Base-by-base conservation (phyloP, 2,888 invertebrate species). In the Sylvicola cinctus region DNA sequence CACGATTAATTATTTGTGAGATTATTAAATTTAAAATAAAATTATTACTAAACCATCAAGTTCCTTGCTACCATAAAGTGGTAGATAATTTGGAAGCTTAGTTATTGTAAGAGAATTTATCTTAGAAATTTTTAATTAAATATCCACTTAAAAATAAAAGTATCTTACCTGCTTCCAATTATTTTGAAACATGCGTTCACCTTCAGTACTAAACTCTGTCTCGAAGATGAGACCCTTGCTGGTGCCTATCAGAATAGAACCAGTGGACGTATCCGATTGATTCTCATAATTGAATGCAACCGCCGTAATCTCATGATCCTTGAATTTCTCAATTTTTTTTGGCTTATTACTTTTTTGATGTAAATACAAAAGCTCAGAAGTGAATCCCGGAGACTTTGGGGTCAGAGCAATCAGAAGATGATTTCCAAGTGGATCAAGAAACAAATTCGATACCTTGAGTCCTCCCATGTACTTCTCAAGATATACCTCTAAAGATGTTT, bases 221-320 rank as follows among this genome's bases (percentile, higher is more conserved):
- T 93, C 93, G 55, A 90, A 74, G 40, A 93, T 79, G 30, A 84
- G 62, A 1, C 93, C 93, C 50, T 78, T 81, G 1, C 81, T 81
- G 0, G 90, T 91, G 5, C 91, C 93, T 30, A 93, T 51, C 28
- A 95, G 60, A 45, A 95, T 87, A 0, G 83, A 72, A 2, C 84
- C 84, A 0, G 90, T 85, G 1, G 73, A 66, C 2, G 51, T 56
- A 38, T 74, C 73, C 0, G 70, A 74, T 2, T 65, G 68, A 43
- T 79, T 76, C 37, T 68, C 66, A 43, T 68, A 68, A 54, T 84
- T 90, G 80, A 91, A 95, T 2, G 77, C 91, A 0, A 95, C 80
- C 33, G 85, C 79, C 0, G 90, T 88, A 16, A 95, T 74, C 50
- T 84, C 78, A 52, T 87, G 81, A 38, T 56, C 56, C 25, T 52